phyloP scores from a whole-genome alignment of 37 sponge, comb jelly and placozoan genomes.

The Dysidea cf. avara region DNA sequence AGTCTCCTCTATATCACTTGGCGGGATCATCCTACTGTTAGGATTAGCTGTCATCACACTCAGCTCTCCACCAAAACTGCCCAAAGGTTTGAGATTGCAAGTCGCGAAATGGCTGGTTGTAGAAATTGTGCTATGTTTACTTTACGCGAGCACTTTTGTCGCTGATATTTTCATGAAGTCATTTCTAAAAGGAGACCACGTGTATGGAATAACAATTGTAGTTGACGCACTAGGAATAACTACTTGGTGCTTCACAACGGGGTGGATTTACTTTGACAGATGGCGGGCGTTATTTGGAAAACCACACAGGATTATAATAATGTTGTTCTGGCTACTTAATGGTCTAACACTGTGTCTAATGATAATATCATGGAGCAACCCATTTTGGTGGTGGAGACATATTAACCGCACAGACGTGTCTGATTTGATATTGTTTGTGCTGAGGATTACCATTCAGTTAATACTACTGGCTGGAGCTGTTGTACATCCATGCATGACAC shows the following conservation, averaged over 20 bases:
- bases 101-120: not conserved
- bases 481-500: slow-evolving; percentile 18
- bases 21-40: slow-evolving; percentile 49
- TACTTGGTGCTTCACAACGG: slow-evolving; percentile 51
- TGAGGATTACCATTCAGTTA: slow-evolving; percentile 17
- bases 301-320: slow-evolving; percentile 28
- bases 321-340: slow-evolving; percentile 55
- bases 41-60: slow-evolving; percentile 49
- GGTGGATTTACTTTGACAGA: slow-evolving; percentile 22
- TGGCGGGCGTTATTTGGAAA: not conserved
- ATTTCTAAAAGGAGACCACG: slow-evolving; percentile 30
- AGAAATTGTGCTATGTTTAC: not conserved
- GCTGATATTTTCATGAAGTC: slow-evolving; percentile 41
- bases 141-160: slow-evolving; percentile 25
- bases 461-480: slow-evolving; percentile 28
- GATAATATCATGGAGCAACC: slow-evolving; percentile 42
- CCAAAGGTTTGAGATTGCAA: not conserved
- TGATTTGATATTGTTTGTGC: slow-evolving; percentile 40
- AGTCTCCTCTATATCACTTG: slow-evolving; percentile 35
- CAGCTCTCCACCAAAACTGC: not conserved
- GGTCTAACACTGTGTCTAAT: slow-evolving; percentile 39
- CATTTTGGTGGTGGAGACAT: slow-evolving; percentile 72
- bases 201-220: slow-evolving; percentile 64
- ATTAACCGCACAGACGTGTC: slow-evolving; percentile 21
- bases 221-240: slow-evolving; percentile 32